Conservation (phyloP, 1,140 invertebrate species). For the Glossosoma conforme region DNA sequence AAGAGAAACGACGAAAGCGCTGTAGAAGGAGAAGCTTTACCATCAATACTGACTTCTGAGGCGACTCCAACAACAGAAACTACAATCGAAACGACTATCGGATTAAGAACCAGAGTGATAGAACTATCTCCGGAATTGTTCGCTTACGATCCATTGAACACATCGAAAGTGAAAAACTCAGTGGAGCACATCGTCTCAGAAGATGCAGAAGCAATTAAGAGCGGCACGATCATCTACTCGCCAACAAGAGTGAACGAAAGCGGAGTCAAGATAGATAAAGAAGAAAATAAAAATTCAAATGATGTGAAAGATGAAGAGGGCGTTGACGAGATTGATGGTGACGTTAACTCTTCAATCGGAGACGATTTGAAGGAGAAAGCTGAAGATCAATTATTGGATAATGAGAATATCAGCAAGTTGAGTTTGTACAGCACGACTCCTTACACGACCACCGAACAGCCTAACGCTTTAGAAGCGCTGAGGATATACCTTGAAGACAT, state of each 20-base stretch:
- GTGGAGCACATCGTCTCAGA: not conserved
- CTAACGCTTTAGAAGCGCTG: slow-evolving; percentile 33
- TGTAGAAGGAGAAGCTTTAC: no score
- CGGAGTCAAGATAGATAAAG: not conserved
- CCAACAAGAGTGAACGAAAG: slow-evolving; percentile 1
- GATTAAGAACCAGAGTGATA: no score
- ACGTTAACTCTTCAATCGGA: no score
- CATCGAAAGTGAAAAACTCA: no score
- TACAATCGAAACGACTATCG: no score
- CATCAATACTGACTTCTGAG: no score
- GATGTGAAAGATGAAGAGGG: not conserved
- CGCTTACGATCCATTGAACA: no score
- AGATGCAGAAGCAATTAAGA: not conserved
- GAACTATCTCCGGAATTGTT: no score
- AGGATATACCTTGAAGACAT: slow-evolving; percentile 53
- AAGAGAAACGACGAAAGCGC: not conserved
- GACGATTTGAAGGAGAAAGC: not conserved
- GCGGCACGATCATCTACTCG: not conserved
- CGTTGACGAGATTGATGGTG: not conserved
- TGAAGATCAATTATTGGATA: no score
- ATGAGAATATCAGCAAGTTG: no score
- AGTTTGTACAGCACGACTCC: not conserved
- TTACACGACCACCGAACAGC: slow-evolving; percentile 15
- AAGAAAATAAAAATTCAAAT: slow-evolving; percentile 1
- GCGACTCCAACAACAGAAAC: no score